These are phyloP conservation scores for Ptychobarbus kaznakovi DNA, from an alignment of 2,797 vertebrate species.

Conservation along the genomic window DNA sequence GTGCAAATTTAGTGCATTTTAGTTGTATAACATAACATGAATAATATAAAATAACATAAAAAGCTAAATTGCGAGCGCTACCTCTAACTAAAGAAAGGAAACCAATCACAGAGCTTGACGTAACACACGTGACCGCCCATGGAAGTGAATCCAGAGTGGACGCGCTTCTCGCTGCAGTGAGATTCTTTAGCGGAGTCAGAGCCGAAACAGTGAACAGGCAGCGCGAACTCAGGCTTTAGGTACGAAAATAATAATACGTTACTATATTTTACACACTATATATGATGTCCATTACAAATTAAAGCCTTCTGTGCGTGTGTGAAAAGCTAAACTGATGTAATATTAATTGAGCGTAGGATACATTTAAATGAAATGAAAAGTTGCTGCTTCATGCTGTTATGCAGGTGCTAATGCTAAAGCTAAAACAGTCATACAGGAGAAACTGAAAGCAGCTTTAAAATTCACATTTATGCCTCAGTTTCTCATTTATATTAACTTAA, in stretches of 20 bases:
- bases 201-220: not conserved
- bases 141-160: constrained; percentile 5
- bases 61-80: not conserved
- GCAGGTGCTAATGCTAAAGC: constrained; percentile 35
- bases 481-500: not conserved
- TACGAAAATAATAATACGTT: not conserved
- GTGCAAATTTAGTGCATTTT: not conserved
- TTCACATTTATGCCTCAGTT: not conserved
- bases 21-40: not conserved
- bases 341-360: not conserved
- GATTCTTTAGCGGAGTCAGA: constrained; percentile 2
- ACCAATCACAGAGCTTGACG: not conserved
- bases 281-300: not conserved
- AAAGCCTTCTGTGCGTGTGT: no score
- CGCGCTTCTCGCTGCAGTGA: constrained; percentile 7
- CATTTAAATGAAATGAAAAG: constrained; percentile 36
- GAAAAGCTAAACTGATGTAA: not conserved
- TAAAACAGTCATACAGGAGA: constrained; percentile 8
- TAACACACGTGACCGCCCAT: constrained; percentile 10
- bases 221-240: constrained; percentile 10
- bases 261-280: not conserved
- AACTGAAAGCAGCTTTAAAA: constrained; percentile 5
- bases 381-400: constrained; percentile 65
- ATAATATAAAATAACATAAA: not conserved
- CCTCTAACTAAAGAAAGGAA: not conserved